Evolutionary conservation across 2,113 vertebrate genomes (phyloP), one percentile per base, ranked within the genome.

Genomic region (Pygoscelis adeliae): DNA sequence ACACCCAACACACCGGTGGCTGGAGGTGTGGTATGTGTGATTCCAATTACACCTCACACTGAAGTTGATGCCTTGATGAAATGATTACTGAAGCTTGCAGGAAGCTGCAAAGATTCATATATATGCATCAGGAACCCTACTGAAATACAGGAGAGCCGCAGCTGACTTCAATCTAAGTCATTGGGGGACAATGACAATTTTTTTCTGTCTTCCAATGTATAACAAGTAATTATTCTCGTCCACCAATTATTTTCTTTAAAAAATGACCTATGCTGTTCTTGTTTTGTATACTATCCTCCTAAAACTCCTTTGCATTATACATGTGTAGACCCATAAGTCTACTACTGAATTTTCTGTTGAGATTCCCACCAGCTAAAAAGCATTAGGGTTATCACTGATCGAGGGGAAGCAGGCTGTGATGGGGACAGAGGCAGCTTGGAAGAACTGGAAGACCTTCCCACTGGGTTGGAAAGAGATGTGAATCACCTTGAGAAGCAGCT

Each of bases 1-100:
- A 88, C 71, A 94, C 11, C 25, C 26, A 56, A 19, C 30, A 53
- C 2, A 19, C 44, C 2, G 3, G n/a, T 0, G 0, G 36, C 71
- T 86, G 56, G n/a, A 97, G 87, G 82, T 88, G n/a, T 70, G 49
- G 27, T 42, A 26, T 52, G 23, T 40, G 49, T 86, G 58, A 80
- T 88, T 80, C 89, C 96, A 86, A 49, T 80, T 93, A 49, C 84
- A 97, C 36, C 76, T 92, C 85, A 86, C 66, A 66, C 74, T 70
- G 63, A 90, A 83, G 74, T 25, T 94, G 66, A 83, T 91, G 49
- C 40, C 74, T 90, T 97, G 90, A 93, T 97, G 87, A 96, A 97
- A 93, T 86, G 93, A 93, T 94, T 93, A 80, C 93, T 80, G 82
- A 90, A 90, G 36, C 74, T 18, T 85, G 22, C 82, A 92, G 92